phyloP scores from a whole-genome alignment of 2,888 invertebrate genomes.

The Nemapogon koenigi region DNA sequence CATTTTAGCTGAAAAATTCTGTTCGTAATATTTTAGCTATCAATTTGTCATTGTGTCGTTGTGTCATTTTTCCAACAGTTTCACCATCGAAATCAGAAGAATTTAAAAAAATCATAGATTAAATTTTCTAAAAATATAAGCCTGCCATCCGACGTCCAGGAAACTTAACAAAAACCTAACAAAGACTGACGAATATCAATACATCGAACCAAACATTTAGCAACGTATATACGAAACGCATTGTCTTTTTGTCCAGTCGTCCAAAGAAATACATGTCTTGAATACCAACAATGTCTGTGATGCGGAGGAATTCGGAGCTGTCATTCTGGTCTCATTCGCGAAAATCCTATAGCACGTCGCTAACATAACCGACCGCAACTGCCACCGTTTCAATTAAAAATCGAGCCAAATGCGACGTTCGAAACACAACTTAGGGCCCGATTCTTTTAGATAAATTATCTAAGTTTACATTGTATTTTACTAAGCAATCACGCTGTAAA shows the following conservation, averaged over 20 bases:
- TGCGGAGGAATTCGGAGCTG: conserved; percentile 20
- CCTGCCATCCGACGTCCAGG: conserved; percentile 3
- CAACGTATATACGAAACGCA: conserved; percentile 49
- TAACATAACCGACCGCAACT: neutral
- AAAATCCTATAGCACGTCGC: conserved; percentile 11
- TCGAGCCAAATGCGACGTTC: neutral
- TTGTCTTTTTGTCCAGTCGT: conserved; percentile 51
- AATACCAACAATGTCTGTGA: conserved; percentile 44
- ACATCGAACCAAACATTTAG: conserved; percentile 50
- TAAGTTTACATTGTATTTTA: too few relatives aligned
- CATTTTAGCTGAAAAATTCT: too few relatives aligned
- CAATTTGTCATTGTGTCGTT: too few relatives aligned
- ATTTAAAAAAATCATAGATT: too few relatives aligned
- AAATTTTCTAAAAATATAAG: conserved; percentile 5
- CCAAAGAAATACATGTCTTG: conserved; percentile 26
- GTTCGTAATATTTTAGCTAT: too few relatives aligned
- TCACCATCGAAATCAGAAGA: too few relatives aligned
- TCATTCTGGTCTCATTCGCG: conserved; percentile 8
- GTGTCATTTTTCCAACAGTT: too few relatives aligned
- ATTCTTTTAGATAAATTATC: neutral
- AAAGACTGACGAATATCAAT: conserved; percentile 38
- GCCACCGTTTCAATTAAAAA: conserved; percentile 2
- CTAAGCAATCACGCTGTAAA: too few relatives aligned
- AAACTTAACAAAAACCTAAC: neutral
- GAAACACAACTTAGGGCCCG: neutral